Conservation (phyloP, 2,888 invertebrate species). For the Cephus nigrinus region DNA sequence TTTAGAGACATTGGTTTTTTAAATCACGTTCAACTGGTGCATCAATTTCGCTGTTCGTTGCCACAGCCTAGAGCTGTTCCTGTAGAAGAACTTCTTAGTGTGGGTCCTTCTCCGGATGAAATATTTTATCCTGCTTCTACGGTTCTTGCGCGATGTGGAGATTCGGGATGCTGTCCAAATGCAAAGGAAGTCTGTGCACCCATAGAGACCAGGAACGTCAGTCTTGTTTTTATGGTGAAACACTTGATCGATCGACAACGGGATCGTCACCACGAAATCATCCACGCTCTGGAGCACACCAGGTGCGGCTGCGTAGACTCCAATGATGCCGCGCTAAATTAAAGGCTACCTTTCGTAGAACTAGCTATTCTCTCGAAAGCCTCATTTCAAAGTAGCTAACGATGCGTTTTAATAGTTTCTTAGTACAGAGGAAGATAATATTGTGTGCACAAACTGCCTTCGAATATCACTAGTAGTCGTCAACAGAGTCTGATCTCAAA, state of each 20-base stretch:
- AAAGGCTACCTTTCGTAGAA: neutral
- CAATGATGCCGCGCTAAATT: neutral
- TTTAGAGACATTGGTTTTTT: slow-evolving; percentile 51
- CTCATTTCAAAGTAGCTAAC: neutral
- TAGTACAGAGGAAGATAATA: neutral
- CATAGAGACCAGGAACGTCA: slow-evolving; percentile 49
- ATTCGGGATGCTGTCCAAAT: slow-evolving; percentile 56
- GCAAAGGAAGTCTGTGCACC: slow-evolving; percentile 50
- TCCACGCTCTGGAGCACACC: slow-evolving; percentile 53
- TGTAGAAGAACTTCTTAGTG: slow-evolving; percentile 48
- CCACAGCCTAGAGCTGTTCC: slow-evolving; percentile 56
- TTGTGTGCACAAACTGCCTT: neutral
- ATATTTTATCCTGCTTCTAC: slow-evolving; percentile 57
- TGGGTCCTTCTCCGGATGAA: slow-evolving; percentile 54
- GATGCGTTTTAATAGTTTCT: neutral
- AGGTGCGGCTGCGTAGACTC: slow-evolving; percentile 50
- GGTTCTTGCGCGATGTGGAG: slow-evolving; percentile 55
- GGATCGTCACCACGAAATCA: slow-evolving; percentile 56
- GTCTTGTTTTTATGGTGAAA: slow-evolving; percentile 58
- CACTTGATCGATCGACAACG: slow-evolving; percentile 54
- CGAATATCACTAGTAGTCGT: neutral
- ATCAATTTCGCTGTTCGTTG: slow-evolving; percentile 50
- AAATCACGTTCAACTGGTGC: slow-evolving; percentile 55
- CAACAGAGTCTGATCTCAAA: neutral
- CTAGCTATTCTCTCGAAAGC: neutral